Base-by-base conservation (phyloP, 1,140 invertebrate genomes). In the Caerostris extrusa region DNA sequence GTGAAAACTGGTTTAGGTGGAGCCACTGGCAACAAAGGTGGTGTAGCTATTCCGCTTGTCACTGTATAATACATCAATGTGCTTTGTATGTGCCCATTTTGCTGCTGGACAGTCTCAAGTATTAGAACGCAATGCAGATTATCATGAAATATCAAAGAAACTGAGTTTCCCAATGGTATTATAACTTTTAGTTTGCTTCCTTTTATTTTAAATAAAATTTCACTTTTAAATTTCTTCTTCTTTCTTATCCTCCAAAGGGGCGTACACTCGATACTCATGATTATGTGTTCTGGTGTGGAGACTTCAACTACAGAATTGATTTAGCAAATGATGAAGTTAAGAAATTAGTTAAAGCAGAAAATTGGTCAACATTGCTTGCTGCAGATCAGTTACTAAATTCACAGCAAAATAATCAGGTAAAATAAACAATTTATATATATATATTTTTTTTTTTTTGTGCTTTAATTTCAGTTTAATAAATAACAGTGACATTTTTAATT, bases 231-330 rank as follows among this genome's bases (percentile, higher is more conserved):
- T 34, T 34, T 64, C 14, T 67, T 94, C 77, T n/a, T n/a, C 90
- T 87, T 82, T 91, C 83, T 50, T 95, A 96, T n/a, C 95, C 10
- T 50, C 34, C 10, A 7, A 50, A 97, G 97, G 97, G 98, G 55
- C 97, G 98, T 94, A 98, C 98, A 0, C 96, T 99, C 1, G 98
- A 98, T 96, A 98, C 98, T 14, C 99, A 99, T 96, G 99, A 99
- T 96, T 99, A 99, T 96, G 97, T 99, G 0, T 99, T 99, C 96
- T 99, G 99, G 99, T 99, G 99, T 96, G 99, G 99, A 0, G 99
- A 99, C 96, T 99, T 99, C 96, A 99, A 99, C 96, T 99, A 99
- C 95, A 97, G 99, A 91, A 98, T 99, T 94, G 99, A 99, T 96
- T 97, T 99, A 97, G 97, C 98, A 90, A 99, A 98, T 95, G 99